Evolutionary conservation across 2,797 vertebrate species (phyloP).

Genomic region (Manis javanica): DNA sequence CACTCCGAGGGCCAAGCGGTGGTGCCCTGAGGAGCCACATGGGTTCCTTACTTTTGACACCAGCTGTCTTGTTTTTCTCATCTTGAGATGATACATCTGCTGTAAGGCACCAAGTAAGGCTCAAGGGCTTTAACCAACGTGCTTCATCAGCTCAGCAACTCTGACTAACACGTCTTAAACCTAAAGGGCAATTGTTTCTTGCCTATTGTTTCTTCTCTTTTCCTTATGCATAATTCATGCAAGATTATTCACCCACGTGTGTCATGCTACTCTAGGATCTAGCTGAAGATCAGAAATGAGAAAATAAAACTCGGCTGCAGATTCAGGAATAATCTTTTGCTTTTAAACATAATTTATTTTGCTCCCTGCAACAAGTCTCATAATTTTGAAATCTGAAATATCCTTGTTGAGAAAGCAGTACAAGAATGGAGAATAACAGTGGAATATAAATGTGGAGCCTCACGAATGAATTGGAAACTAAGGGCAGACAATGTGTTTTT

Average conservation of each 20-base stretch:
- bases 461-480: neutral
- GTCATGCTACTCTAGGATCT: constrained; percentile 71
- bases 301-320: constrained; percentile 51
- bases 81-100: neutral
- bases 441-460: constrained; percentile 12
- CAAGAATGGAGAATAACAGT: constrained; percentile 33
- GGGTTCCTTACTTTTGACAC: neutral
- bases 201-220: constrained; percentile 61
- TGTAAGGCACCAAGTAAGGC: neutral
- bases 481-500: neutral
- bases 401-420: constrained; percentile 60
- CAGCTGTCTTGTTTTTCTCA: constrained; percentile 28
- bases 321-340: constrained; percentile 71
- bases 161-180: constrained; percentile 60
- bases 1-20: neutral
- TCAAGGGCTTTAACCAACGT: constrained; percentile 58
- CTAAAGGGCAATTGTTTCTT: constrained; percentile 48
- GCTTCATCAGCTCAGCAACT: constrained; percentile 64
- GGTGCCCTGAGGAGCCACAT: neutral
- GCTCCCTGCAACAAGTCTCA: constrained; percentile 74
- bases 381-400: constrained; percentile 70
- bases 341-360: constrained; percentile 76
- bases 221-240: constrained; percentile 75
- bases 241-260: constrained; percentile 60
- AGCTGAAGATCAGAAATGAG: constrained; percentile 66